A percentile compares a stretch with the other conserved stretches of the same genome.
These are phyloP conservation scores for Echeneis naucrates DNA, from an alignment of 2,797 vertebrate genomes.

Conservation along the genomic window DNA sequence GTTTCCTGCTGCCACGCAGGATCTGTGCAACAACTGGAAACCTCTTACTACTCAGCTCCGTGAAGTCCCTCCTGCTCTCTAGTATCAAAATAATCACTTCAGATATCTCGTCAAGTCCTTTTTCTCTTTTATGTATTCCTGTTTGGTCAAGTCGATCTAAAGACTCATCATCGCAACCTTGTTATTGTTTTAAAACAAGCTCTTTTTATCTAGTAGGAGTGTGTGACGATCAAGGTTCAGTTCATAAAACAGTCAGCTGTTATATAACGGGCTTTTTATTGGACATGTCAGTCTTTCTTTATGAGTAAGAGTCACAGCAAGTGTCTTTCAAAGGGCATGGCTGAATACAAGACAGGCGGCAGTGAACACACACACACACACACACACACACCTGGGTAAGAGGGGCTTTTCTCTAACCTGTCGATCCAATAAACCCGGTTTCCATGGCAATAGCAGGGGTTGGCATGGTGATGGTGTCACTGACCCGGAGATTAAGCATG, in stretches of 20 bases:
- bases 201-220: neutral
- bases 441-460: constrained; percentile 76
- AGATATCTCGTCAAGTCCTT: neutral
- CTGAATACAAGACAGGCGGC: constrained; percentile 61
- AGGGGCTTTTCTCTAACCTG: constrained; percentile 66
- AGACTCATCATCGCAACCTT: neutral
- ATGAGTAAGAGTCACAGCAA: constrained; percentile 31
- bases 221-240: constrained; percentile 1
- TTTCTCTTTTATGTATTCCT: constrained; percentile 1
- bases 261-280: constrained; percentile 35
- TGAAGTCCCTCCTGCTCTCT: constrained; percentile 6
- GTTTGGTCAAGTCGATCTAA: neutral
- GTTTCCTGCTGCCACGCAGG: constrained; percentile 36
- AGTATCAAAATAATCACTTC: neutral
- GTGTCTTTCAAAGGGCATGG: constrained; percentile 46
- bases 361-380: constrained; percentile 33
- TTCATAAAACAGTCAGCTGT: neutral
- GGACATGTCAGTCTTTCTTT: constrained; percentile 36
- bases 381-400: constrained; percentile 61
- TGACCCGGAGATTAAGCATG: constrained; percentile 81
- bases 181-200: neutral
- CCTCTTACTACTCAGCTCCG: constrained; percentile 23
- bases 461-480: constrained; percentile 82
- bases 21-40: constrained; percentile 47
- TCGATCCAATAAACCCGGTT: constrained; percentile 73